These are phyloP conservation scores for Epinotia demarniana DNA, from an alignment of 2,888 invertebrate genomes.

Conservation along the genomic window DNA sequence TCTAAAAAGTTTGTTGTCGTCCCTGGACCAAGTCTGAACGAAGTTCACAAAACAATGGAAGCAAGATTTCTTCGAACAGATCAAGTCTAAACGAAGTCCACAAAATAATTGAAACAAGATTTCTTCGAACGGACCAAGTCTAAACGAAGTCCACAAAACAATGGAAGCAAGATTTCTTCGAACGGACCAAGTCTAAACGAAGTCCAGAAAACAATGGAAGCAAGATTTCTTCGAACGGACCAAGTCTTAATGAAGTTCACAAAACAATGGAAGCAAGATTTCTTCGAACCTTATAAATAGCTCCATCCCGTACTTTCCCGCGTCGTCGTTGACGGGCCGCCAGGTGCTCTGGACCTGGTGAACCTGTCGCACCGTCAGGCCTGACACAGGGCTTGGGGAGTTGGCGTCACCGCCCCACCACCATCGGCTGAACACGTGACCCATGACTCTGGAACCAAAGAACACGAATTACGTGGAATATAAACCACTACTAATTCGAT, in stretches of 20 bases:
- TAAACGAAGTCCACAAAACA: too few relatives aligned
- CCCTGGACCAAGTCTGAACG: too few relatives aligned
- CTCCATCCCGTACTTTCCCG: conserved; percentile 44
- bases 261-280: not conserved
- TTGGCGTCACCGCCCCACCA: conserved; percentile 58
- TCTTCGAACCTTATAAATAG: conserved; percentile 30
- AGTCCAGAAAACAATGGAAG: too few relatives aligned
- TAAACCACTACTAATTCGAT: too few relatives aligned
- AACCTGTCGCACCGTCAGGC: conserved; percentile 54
- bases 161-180: not conserved
- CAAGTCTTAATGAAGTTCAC: too few relatives aligned
- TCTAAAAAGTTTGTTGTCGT: too few relatives aligned
- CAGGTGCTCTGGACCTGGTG: conserved; percentile 55
- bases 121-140: too few relatives aligned
- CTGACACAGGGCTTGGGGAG: conserved; percentile 51
- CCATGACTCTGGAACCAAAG: conserved; percentile 45
- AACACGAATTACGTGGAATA: not conserved
- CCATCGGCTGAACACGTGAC: conserved; percentile 46
- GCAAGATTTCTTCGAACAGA: too few relatives aligned
- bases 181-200: too few relatives aligned
- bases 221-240: too few relatives aligned
- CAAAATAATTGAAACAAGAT: not conserved
- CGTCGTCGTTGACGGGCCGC: conserved; percentile 53
- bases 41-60: too few relatives aligned
- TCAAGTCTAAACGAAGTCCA: too few relatives aligned